These are phyloP conservation scores for Drosophila parvula DNA, from an alignment of 1,140 invertebrate species.

Conservation along the genomic window DNA sequence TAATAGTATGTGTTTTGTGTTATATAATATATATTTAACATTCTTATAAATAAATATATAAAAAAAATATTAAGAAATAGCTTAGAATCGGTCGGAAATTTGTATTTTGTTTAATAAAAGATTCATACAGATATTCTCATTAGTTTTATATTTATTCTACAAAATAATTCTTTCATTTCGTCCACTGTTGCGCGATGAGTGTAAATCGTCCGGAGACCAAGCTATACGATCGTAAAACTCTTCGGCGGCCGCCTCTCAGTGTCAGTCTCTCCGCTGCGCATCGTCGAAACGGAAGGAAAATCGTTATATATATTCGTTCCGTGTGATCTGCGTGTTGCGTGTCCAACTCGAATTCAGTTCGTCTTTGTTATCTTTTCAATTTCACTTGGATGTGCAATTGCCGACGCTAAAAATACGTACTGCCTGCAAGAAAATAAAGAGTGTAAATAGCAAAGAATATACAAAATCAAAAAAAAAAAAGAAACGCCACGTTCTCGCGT, in stretches of 20 bases:
- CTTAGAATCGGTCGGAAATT: no score
- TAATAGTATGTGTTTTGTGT: no score
- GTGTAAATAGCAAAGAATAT: conserved; percentile 32
- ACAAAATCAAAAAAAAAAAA: not conserved
- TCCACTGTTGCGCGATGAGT: conserved; percentile 16
- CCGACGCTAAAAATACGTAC: conserved; percentile 66
- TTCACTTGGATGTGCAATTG: conserved; percentile 71
- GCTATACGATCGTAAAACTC: conserved; percentile 69
- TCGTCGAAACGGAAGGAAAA: conserved; percentile 36
- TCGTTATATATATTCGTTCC: conserved; percentile 9
- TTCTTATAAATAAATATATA: no score
- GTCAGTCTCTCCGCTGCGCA: conserved; percentile 31
- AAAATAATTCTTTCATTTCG: no score
- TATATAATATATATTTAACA: no score
- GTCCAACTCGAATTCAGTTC: no score
- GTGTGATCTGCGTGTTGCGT: conserved; percentile 35
- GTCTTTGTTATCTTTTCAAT: conserved; percentile 46
- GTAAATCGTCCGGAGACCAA: conserved; percentile 40
- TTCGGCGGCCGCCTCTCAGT: conserved; percentile 10
- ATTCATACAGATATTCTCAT: no score
- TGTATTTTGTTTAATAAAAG: no score
- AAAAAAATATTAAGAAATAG: no score
- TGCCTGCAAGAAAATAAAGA: conserved; percentile 25
- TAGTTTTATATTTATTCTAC: no score
- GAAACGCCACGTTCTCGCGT: conserved; percentile 72